A percentile compares a stretch with the other conserved stretches of the same genome.
phyloP scores from a whole-genome alignment of 2,888 invertebrate species.

The Drepanosiphum platanoidis region DNA sequence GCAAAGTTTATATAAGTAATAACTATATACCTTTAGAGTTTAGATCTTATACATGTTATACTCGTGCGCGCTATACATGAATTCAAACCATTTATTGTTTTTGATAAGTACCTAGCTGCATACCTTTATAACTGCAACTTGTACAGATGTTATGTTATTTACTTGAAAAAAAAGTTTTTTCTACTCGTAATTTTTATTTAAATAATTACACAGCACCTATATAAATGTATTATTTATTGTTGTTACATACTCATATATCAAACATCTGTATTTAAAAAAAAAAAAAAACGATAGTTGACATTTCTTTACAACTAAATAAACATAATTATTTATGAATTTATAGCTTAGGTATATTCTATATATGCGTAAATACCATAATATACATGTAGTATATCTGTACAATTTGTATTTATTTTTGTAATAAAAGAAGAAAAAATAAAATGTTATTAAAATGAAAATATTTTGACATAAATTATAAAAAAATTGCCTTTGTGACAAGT shows the following conservation, averaged over 20 bases:
- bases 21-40: too few species aligned
- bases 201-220: neutral
- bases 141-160: neutral
- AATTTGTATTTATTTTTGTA: neutral
- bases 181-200: neutral
- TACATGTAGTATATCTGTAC: neutral
- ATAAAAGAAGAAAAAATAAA: neutral
- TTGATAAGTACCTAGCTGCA: neutral
- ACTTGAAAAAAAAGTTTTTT: neutral
- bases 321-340: too few species aligned
- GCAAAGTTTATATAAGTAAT: too few species aligned
- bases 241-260: neutral
- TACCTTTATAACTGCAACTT: too few species aligned
- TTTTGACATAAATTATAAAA: too few species aligned
- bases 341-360: too few species aligned
- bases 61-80: neutral
- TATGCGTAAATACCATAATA: neutral
- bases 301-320: neutral
- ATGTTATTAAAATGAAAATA: neutral
- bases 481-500: too few species aligned
- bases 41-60: neutral
- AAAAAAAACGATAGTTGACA: neutral
- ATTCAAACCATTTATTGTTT: neutral
- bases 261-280: neutral
- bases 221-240: neutral